Conservation (phyloP, 2,113 vertebrate species). For the Motacilla alba region DNA sequence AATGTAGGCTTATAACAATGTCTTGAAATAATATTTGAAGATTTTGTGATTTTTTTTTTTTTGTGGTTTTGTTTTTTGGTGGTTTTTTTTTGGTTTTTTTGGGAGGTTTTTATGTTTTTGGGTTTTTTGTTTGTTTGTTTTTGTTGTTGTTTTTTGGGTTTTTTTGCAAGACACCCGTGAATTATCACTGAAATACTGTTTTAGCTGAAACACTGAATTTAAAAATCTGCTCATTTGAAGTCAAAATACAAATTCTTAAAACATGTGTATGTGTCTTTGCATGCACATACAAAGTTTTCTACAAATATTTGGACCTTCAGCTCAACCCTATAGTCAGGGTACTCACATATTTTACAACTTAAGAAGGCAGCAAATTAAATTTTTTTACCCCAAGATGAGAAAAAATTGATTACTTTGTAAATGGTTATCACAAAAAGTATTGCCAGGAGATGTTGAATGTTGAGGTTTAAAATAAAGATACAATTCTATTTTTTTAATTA, state of each 20-base stretch:
- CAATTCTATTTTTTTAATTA: background rate
- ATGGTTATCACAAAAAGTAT: background rate
- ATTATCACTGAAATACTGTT: background rate
- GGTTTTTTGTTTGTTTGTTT: background rate
- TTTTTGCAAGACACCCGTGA: background rate
- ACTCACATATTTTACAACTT: background rate
- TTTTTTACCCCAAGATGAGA: background rate
- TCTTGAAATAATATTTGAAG: background rate
- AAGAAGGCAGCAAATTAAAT: background rate
- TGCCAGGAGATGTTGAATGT: background rate
- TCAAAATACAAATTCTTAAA: background rate
- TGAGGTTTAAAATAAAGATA: background rate
- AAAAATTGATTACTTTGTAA: background rate
- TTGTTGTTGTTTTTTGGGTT: background rate
- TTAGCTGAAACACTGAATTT: background rate
- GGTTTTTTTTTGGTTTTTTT: background rate
- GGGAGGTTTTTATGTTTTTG: too few relatives aligned
- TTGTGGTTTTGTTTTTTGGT: too few relatives aligned
- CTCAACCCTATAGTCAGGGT: background rate
- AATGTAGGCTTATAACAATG: background rate
- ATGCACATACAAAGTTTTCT: background rate
- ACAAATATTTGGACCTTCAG: background rate
- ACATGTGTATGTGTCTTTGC: background rate
- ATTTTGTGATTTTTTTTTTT: background rate
- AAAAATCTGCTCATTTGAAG: background rate